Conservation (phyloP, 2,797 vertebrate species). For the Neomorphus geoffroyi region DNA sequence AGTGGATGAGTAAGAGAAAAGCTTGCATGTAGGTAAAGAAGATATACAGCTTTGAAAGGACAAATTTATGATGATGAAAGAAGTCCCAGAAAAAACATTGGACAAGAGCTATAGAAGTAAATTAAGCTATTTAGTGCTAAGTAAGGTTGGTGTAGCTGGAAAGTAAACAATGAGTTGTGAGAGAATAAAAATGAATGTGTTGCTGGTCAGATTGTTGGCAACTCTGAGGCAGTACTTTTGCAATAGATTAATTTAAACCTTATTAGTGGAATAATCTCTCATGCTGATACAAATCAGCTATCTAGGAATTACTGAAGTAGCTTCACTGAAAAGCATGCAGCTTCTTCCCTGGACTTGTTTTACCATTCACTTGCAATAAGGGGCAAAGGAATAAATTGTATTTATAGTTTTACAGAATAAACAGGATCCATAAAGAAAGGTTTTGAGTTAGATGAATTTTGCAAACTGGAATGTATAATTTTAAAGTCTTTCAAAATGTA, state of each 20-base stretch:
- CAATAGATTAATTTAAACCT: conserved; percentile 48
- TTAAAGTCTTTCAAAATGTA: neutral
- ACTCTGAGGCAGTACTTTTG: conserved; percentile 7
- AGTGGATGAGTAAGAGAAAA: conserved; percentile 6
- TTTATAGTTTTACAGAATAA: neutral
- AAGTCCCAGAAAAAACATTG: neutral
- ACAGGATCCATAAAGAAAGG: neutral
- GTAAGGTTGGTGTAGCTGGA: neutral
- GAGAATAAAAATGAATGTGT: conserved; percentile 30
- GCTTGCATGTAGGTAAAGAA: neutral
- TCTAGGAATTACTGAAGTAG: conserved; percentile 2
- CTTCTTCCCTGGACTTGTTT: neutral
- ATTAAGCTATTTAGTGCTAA: conserved; percentile 28
- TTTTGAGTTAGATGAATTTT: neutral
- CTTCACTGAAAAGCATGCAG: neutral
- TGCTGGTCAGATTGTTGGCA: conserved; percentile 41
- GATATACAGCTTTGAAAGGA: neutral
- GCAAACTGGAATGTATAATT: neutral
- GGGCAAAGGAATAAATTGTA: neutral
- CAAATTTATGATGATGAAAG: neutral
- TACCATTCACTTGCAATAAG: neutral
- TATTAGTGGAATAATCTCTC: conserved; percentile 39
- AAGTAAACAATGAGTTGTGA: conserved; percentile 24
- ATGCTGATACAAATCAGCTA: conserved; percentile 6
- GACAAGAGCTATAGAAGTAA: conserved; percentile 19